phyloP scores from a whole-genome alignment of 2,113 vertebrate genomes.

The Cervus canadensis region DNA sequence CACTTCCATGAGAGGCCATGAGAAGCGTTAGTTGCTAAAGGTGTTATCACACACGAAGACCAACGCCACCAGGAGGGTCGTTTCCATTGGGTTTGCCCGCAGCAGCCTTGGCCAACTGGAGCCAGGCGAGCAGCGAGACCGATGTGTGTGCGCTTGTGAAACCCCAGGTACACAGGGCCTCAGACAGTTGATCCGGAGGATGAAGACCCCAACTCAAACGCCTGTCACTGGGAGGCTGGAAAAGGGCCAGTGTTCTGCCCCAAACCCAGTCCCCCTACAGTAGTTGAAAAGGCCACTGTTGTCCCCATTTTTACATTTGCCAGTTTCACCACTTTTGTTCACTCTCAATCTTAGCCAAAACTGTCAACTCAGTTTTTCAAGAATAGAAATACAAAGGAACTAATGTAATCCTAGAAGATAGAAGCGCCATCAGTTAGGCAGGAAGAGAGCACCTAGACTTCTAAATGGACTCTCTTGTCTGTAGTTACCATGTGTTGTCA shows the following conservation, averaged over 20 bases:
- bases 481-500: background rate
- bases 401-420: too few relatives aligned
- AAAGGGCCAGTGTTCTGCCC: background rate
- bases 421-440: background rate
- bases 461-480: background rate
- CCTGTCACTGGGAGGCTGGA: too few relatives aligned
- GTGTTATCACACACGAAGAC: accelerated
- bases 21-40: background rate
- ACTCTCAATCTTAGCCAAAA: background rate
- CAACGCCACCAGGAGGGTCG: background rate
- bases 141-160: accelerated
- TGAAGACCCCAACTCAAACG: too few relatives aligned
- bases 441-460: background rate
- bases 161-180: background rate
- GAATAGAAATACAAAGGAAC: background rate
- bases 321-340: background rate
- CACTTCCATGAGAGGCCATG: background rate
- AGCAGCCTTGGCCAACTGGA: background rate
- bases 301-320: background rate
- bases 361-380: background rate
- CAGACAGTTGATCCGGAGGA: accelerated
- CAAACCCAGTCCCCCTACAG: too few relatives aligned
- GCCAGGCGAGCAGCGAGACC: background rate
- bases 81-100: background rate
- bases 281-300: background rate